A percentile compares a stretch with the other conserved stretches of the same genome.
Conservation (phyloP, 2,888 invertebrate species). For the Acanthosepion pharaonis region DNA sequence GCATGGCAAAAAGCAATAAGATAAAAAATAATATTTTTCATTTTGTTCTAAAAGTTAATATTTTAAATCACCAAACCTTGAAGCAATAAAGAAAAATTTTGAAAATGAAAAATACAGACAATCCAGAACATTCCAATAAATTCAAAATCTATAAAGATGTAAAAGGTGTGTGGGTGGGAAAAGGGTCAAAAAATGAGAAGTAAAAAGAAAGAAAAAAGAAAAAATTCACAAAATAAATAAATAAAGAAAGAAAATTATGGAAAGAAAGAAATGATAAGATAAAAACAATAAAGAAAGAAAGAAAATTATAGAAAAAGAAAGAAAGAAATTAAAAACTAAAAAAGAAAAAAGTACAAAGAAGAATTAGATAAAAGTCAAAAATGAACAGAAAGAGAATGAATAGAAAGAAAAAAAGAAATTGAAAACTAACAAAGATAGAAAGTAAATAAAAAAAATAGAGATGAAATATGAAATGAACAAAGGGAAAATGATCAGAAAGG, state of each 20-base stretch:
- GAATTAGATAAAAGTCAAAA: neutral
- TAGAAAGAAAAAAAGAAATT: neutral
- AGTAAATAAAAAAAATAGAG: neutral
- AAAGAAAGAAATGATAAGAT: too few species aligned
- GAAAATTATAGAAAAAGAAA: neutral
- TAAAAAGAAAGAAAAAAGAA: neutral
- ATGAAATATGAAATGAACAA: too few species aligned
- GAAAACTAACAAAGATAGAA: neutral
- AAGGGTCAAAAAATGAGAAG: neutral
- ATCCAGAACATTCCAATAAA: slow-evolving; percentile 14
- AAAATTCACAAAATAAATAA: neutral
- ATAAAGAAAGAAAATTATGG: neutral
- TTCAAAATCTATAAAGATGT: neutral
- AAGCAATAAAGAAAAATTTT: neutral
- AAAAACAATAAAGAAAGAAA: neutral
- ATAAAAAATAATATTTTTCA: neutral
- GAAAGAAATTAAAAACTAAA: neutral
- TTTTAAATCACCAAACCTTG: neutral
- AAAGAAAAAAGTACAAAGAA: neutral
- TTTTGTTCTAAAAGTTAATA: neutral
- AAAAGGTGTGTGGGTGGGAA: neutral
- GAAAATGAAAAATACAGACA: neutral
- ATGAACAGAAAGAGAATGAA: neutral
- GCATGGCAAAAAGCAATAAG: neutral
- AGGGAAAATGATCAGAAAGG: too few species aligned